Conservation (phyloP, 2,113 vertebrate genomes). For the Geococcyx californianus region DNA sequence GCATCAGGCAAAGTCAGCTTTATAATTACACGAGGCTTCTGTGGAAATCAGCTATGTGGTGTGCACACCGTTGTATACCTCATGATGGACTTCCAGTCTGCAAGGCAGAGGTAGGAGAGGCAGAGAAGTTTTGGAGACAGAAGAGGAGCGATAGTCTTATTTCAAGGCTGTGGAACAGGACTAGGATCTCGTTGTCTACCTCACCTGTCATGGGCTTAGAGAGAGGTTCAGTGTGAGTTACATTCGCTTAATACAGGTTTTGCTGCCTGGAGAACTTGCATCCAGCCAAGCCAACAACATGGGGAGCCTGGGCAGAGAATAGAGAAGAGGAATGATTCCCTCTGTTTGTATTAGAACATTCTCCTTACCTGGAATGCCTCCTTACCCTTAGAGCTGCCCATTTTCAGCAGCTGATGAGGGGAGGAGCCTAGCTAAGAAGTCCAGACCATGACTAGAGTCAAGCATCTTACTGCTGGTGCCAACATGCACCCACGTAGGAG, state of each 20-base stretch:
- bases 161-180: background rate
- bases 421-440: background rate
- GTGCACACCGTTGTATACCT: background rate
- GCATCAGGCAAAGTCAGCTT: fast-evolving
- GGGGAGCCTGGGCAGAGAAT: background rate
- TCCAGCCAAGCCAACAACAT: background rate
- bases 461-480: background rate
- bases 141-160: background rate
- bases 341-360: background rate
- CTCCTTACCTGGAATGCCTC: background rate
- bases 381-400: background rate
- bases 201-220: fast-evolving
- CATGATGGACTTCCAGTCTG: background rate
- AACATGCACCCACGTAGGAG: background rate
- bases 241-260: background rate
- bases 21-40: background rate
- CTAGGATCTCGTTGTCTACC: background rate
- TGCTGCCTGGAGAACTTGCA: background rate
- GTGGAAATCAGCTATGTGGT: background rate
- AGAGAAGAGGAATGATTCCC: background rate
- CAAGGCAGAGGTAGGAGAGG: background rate
- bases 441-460: background rate
- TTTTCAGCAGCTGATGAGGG: background rate
- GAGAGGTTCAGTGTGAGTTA: fast-evolving
- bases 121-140: background rate